These are phyloP conservation scores for Tenthredo scrophulariae DNA, from an alignment of 2,888 invertebrate genomes.

Conservation along the genomic window DNA sequence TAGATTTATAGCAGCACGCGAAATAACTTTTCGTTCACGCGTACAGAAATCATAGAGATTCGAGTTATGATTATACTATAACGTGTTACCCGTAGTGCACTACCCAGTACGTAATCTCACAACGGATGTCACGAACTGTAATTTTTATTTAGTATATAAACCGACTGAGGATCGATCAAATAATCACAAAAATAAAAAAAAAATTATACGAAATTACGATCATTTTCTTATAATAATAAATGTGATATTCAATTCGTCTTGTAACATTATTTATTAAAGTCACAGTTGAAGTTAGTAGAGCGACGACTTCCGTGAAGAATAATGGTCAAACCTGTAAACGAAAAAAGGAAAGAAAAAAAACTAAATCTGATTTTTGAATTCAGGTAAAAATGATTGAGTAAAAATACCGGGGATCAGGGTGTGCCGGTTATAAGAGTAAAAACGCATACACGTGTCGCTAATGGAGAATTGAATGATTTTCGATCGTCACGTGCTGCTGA, in stretches of 20 bases:
- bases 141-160: conserved; percentile 11
- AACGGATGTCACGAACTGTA: conserved; percentile 43
- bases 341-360: not conserved
- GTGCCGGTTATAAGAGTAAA: not conserved
- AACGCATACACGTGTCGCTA: not conserved
- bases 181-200: not conserved
- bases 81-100: not conserved
- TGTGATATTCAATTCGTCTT: not conserved
- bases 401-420: not conserved
- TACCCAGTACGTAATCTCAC: not conserved
- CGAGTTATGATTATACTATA: conserved; percentile 9
- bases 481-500: conserved; percentile 45
- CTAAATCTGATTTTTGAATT: not conserved
- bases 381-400: not conserved
- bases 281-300: conserved; percentile 16
- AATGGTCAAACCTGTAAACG: not conserved
- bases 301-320: not conserved
- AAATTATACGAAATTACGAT: not conserved
- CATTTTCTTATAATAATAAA: not conserved
- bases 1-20: not conserved
- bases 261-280: not conserved
- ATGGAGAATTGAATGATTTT: conserved; percentile 50
- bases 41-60: conserved; percentile 38
- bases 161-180: not conserved
- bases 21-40: conserved; percentile 38